phyloP scores from a whole-genome alignment of 2,888 invertebrate genomes.

The Tinea trinotella region DNA sequence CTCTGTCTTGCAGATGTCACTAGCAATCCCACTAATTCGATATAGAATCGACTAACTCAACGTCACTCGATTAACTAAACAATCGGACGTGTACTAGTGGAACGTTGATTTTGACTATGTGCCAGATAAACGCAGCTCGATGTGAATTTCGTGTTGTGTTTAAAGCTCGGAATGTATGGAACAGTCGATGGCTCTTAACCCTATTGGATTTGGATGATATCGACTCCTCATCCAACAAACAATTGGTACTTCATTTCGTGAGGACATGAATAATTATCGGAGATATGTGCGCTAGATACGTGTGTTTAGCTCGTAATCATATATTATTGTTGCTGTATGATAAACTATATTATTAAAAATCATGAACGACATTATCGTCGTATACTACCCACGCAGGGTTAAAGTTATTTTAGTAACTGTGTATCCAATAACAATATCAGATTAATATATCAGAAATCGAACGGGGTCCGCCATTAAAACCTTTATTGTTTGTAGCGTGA shows the following conservation, averaged over 20 bases:
- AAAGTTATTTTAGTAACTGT: not conserved
- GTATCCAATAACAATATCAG: slow-evolving; percentile 10
- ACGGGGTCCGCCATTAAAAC: slow-evolving; percentile 13
- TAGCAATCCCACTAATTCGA: slow-evolving; percentile 34
- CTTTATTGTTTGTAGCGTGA: slow-evolving; percentile 61
- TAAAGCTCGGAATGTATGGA: slow-evolving; percentile 12
- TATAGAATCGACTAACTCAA: slow-evolving; percentile 31
- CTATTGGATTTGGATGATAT: not conserved
- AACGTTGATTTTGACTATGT: slow-evolving; percentile 31
- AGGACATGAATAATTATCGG: not conserved
- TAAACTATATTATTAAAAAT: no score
- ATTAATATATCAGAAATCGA: slow-evolving; percentile 7
- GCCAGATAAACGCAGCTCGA: slow-evolving; percentile 5
- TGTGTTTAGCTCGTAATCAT: not conserved
- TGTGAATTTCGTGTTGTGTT: slow-evolving; percentile 14
- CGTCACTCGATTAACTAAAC: slow-evolving; percentile 45
- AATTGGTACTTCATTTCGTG: slow-evolving; percentile 5
- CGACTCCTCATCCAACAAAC: slow-evolving; percentile 1
- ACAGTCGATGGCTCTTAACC: not conserved
- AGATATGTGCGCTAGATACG: not conserved
- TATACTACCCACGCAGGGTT: no score
- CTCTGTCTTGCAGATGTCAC: slow-evolving; percentile 21
- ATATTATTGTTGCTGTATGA: no score
- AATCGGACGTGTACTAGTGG: slow-evolving; percentile 31
- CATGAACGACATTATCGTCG: no score